Conservation (phyloP, 2,797 vertebrate species). For the Meriones psammophilus region DNA sequence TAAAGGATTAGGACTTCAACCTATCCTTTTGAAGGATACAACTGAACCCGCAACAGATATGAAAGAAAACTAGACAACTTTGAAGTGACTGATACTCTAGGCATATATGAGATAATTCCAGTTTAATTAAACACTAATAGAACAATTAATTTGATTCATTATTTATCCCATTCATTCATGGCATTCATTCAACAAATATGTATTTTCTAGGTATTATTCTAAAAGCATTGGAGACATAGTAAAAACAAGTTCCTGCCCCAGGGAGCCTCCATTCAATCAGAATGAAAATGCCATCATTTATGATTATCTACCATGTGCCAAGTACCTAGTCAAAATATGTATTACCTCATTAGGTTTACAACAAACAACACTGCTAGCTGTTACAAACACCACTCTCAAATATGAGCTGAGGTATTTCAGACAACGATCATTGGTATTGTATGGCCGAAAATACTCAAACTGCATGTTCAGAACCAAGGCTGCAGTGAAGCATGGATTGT, state of each 20-base stretch:
- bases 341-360: slow-evolving; percentile 50
- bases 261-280: neutral
- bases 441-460: neutral
- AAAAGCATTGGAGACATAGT: neutral
- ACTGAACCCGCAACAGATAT: neutral
- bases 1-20: neutral
- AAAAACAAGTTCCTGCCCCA: slow-evolving; percentile 42
- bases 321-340: neutral
- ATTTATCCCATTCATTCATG: slow-evolving; percentile 27
- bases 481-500: neutral
- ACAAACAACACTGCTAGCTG: neutral
- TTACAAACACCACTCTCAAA: neutral
- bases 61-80: slow-evolving; percentile 24
- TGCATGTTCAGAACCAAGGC: neutral
- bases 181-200: slow-evolving; percentile 22
- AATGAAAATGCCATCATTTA: slow-evolving; percentile 27
- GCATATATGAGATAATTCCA: neutral
- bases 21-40: neutral
- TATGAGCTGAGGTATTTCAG: neutral
- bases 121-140: neutral
- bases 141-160: slow-evolving; percentile 34
- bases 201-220: slow-evolving; percentile 7
- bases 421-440: neutral
- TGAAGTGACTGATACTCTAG: slow-evolving; percentile 11
- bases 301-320: neutral